phyloP scores from a whole-genome alignment of 2,113 vertebrate species.

The Choloepus hoffmanni region DNA sequence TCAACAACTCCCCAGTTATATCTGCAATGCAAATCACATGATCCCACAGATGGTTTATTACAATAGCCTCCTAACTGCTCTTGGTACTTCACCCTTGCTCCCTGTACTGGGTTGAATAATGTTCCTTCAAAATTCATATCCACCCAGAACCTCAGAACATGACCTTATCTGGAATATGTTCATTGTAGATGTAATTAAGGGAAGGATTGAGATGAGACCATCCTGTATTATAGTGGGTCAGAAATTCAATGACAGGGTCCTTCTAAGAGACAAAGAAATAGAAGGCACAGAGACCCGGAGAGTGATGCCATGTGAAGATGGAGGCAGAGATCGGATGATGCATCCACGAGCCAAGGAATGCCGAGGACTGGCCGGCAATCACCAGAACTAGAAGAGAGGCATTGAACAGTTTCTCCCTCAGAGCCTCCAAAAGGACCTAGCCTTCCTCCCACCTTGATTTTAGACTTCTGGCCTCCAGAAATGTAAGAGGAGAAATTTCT shows the following conservation, averaged over 20 bases:
- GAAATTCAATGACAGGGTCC: background rate
- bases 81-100: background rate
- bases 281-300: background rate
- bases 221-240: background rate
- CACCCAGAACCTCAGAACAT: background rate
- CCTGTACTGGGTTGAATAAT: background rate
- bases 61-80: background rate
- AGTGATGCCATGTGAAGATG: background rate
- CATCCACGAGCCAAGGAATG: background rate
- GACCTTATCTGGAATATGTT: background rate
- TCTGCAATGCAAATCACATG: background rate
- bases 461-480: background rate
- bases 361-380: no score
- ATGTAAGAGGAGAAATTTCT: background rate
- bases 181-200: background rate
- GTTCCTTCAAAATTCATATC: background rate
- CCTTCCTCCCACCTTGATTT: rapidly evolving
- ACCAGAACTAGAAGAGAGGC: background rate
- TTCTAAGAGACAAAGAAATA: background rate
- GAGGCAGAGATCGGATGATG: background rate
- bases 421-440: background rate
- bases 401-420: rapidly evolving
- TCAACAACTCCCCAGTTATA: background rate
- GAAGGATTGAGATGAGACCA: background rate
- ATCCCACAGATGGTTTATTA: background rate